Evolutionary conservation across 2,888 invertebrate genomes (phyloP).

Genomic region (Beris chalybata): DNA sequence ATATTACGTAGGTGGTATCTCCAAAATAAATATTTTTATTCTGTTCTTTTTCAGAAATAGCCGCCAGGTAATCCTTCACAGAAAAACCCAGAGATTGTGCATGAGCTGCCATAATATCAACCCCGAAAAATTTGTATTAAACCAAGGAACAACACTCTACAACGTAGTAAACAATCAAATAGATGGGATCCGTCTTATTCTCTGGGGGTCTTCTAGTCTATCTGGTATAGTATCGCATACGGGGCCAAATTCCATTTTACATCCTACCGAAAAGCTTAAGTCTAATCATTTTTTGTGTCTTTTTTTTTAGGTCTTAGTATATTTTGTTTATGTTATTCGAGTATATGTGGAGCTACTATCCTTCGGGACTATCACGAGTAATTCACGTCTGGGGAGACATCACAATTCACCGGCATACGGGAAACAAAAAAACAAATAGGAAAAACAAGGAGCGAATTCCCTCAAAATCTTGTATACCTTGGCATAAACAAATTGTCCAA

Average conservation of each 20-base stretch:
- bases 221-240: not conserved
- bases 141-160: not conserved
- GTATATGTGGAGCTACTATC: not conserved
- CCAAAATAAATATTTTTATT: too few relatives aligned
- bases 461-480: constrained; percentile 23
- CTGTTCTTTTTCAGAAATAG: too few relatives aligned
- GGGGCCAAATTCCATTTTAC: not conserved
- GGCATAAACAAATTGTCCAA: constrained; percentile 33
- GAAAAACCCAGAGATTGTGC: too few relatives aligned
- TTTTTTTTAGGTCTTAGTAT: not conserved
- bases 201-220: not conserved
- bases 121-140: too few relatives aligned
- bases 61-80: too few relatives aligned
- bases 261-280: constrained; percentile 11
- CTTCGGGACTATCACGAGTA: constrained; percentile 9
- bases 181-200: constrained; percentile 7
- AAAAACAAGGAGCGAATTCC: constrained; percentile 14
- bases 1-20: too few relatives aligned
- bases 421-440: not conserved
- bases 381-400: constrained; percentile 30
- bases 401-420: constrained; percentile 17
- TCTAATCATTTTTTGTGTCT: constrained; percentile 6
- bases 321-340: not conserved
- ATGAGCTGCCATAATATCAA: too few relatives aligned
- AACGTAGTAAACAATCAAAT: constrained; percentile 16